Conservation (phyloP, 2,113 vertebrate species). For the Andinoacara biseriatus region DNA sequence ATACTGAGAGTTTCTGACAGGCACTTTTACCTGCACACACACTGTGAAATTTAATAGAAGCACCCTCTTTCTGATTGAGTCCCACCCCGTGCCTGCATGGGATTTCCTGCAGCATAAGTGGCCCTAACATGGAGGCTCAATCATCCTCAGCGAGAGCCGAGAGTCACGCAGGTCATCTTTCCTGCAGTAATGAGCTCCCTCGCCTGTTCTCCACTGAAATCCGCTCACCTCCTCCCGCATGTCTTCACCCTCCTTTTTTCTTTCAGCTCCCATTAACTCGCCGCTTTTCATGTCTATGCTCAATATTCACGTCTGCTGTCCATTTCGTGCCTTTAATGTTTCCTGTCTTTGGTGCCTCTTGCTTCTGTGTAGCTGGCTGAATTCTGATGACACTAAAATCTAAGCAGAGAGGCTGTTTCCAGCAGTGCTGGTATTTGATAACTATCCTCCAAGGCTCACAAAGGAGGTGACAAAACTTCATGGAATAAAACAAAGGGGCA, state of each 20-base stretch:
- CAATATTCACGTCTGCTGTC: neutral
- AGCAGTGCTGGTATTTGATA: neutral
- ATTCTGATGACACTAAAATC: neutral
- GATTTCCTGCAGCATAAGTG: neutral
- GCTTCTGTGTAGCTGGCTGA: neutral
- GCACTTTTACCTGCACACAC: neutral
- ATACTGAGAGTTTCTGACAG: neutral
- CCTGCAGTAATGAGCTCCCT: conserved; percentile 39
- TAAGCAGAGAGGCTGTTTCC: neutral
- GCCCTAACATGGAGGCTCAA: neutral
- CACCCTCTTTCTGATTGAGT: neutral
- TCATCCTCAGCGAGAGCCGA: neutral
- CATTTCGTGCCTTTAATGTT: neutral
- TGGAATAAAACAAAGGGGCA: neutral
- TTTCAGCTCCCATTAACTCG: neutral
- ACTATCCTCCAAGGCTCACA: neutral
- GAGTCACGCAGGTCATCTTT: conserved; percentile 1
- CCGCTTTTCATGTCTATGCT: neutral
- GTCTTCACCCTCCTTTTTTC: neutral
- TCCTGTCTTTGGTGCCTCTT: neutral
- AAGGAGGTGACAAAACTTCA: neutral
- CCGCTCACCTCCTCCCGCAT: neutral
- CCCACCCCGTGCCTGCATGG: neutral
- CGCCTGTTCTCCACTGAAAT: neutral
- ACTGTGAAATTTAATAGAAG: neutral